phyloP scores from a whole-genome alignment of 1,140 invertebrate genomes.

The Temnothorax nylanderi region DNA sequence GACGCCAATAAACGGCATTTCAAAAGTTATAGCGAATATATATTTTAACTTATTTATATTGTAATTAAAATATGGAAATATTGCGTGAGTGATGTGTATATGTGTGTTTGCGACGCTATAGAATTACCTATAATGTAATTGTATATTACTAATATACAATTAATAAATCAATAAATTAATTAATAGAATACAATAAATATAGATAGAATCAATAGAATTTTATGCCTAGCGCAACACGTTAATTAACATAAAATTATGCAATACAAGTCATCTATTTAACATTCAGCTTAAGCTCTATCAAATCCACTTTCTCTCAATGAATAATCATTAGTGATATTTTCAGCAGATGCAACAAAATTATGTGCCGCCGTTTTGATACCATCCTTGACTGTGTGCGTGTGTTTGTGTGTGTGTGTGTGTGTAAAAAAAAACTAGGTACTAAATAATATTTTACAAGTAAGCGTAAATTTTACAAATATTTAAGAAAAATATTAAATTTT shows the following conservation, averaged over 20 bases:
- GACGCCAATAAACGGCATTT: slow-evolving; percentile 23
- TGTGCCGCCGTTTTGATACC: background rate
- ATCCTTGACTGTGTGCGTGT: background rate
- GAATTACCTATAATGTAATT: background rate
- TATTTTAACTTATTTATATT: background rate
- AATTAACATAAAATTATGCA: background rate
- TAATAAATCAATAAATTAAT: background rate
- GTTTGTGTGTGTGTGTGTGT: too few relatives aligned
- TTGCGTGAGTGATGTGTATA: background rate
- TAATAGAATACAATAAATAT: background rate
- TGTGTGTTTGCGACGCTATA: background rate
- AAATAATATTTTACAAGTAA: background rate
- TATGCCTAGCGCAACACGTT: background rate
- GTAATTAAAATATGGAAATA: background rate
- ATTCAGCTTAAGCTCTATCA: background rate
- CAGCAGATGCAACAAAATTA: background rate
- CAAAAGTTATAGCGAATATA: background rate
- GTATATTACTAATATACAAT: background rate
- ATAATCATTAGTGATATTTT: background rate
- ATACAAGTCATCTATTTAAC: background rate
- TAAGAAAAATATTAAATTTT: background rate
- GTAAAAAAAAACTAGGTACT: background rate
- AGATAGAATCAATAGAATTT: background rate
- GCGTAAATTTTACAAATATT: background rate
- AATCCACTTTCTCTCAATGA: background rate